Evolutionary conservation across 1,140 invertebrate species (phyloP).

Genomic region (Bombus cullumanus): DNA sequence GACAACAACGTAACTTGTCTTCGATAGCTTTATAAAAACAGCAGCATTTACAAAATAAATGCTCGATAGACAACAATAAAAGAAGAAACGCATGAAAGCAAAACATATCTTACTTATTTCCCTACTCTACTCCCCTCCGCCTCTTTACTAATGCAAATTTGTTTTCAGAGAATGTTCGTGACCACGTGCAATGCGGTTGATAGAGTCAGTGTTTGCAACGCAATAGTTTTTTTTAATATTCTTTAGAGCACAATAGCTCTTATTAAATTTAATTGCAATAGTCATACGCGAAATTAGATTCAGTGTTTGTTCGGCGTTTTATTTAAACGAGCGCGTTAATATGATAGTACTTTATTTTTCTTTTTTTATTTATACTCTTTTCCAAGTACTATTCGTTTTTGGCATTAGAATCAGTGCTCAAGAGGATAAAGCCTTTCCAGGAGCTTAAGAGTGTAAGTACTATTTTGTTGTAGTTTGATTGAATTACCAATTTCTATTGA

Average conservation of each 20-base stretch:
- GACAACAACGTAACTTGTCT: too few species aligned
- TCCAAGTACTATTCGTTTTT: background rate
- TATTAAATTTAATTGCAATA: background rate
- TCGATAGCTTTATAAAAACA: too few species aligned
- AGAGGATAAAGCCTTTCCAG: background rate
- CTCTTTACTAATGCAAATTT: background rate
- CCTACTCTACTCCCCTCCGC: too few species aligned
- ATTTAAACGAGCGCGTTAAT: background rate
- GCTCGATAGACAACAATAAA: too few species aligned
- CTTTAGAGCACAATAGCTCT: background rate
- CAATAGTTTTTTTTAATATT: background rate
- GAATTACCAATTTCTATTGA: too few species aligned
- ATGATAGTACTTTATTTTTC: background rate
- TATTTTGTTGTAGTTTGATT: background rate
- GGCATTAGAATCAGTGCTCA: background rate
- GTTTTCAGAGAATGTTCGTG: background rate
- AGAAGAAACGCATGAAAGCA: too few species aligned
- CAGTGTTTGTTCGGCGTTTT: background rate
- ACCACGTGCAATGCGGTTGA: background rate
- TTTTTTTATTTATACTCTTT: too few species aligned
- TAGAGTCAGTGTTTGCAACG: background rate
- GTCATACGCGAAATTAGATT: background rate
- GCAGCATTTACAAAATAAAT: too few species aligned
- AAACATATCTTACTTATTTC: background rate
- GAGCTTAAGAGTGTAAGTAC: background rate